These are phyloP conservation scores for Reticulitermes speratus DNA, from an alignment of 1,140 invertebrate species.

Conservation along the genomic window DNA sequence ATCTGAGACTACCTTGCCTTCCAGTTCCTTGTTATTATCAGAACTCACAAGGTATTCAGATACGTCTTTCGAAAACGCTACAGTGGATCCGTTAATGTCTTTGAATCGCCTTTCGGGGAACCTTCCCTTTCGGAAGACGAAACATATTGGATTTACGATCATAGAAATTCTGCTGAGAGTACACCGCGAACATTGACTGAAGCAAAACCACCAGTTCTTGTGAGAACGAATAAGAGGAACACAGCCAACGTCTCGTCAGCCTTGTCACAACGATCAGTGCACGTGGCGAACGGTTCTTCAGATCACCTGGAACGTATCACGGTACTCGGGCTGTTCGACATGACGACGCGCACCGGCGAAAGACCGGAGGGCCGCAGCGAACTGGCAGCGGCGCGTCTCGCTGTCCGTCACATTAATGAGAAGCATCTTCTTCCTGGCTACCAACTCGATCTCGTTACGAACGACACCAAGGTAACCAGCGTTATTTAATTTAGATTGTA, in stretches of 20 bases:
- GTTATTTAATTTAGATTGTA: background rate
- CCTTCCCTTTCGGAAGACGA: background rate
- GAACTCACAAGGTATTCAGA: too few species aligned
- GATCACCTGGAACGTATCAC: constrained; percentile 46
- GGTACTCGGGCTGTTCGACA: constrained; percentile 74
- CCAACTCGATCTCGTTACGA: constrained; percentile 67
- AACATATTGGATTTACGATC: background rate
- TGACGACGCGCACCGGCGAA: constrained; percentile 57
- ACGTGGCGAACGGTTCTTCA: background rate
- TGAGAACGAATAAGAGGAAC: background rate
- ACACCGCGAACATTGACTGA: background rate
- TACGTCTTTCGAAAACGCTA: too few species aligned
- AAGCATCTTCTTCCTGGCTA: constrained; percentile 67
- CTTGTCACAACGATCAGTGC: background rate
- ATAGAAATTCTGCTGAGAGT: background rate
- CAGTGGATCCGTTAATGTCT: too few species aligned
- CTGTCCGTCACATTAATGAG: constrained; percentile 71
- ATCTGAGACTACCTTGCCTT: too few species aligned
- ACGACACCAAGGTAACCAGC: constrained; percentile 74
- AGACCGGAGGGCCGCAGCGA: constrained; percentile 70
- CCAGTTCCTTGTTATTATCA: too few species aligned
- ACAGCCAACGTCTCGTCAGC: background rate
- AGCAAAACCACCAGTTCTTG: background rate
- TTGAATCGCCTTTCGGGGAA: too few species aligned
- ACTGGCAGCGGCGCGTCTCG: constrained; percentile 68